phyloP scores from a whole-genome alignment of 2,797 vertebrate species.

The Odontamblyopus lacepedii region DNA sequence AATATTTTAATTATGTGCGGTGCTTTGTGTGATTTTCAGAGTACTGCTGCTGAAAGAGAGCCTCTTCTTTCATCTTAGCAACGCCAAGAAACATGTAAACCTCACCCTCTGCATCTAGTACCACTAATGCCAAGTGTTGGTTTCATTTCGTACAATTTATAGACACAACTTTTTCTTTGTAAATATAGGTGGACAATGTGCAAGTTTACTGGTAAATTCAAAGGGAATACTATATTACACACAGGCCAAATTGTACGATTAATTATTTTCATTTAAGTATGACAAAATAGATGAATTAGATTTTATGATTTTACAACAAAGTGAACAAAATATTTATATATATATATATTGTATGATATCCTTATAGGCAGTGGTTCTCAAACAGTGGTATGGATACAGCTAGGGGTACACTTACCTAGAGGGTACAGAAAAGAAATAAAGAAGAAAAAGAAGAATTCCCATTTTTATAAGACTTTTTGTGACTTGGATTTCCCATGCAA shows the following conservation, averaged over 20 bases:
- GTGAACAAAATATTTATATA: too few species aligned
- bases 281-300: too few species aligned
- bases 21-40: slow-evolving; percentile 48
- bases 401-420: too few species aligned
- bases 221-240: background rate
- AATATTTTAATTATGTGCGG: background rate
- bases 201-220: background rate
- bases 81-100: background rate
- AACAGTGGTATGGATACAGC: too few species aligned
- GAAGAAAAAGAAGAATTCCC: too few species aligned
- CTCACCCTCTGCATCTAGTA: slow-evolving; percentile 3
- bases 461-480: too few species aligned
- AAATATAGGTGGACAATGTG: background rate
- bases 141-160: slow-evolving; percentile 10
- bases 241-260: background rate
- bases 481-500: too few species aligned
- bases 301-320: too few species aligned
- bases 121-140: slow-evolving; percentile 7
- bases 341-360: too few species aligned
- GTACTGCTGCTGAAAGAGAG: slow-evolving; percentile 68
- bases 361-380: too few species aligned
- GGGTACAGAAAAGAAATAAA: too few species aligned
- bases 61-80: slow-evolving; percentile 73
- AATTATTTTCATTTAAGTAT: background rate
- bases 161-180: background rate